Evolutionary conservation across 2,113 vertebrate genomes (phyloP), one percentile per base, ranked within the genome.

Genomic region (Lates calcarifer): DNA sequence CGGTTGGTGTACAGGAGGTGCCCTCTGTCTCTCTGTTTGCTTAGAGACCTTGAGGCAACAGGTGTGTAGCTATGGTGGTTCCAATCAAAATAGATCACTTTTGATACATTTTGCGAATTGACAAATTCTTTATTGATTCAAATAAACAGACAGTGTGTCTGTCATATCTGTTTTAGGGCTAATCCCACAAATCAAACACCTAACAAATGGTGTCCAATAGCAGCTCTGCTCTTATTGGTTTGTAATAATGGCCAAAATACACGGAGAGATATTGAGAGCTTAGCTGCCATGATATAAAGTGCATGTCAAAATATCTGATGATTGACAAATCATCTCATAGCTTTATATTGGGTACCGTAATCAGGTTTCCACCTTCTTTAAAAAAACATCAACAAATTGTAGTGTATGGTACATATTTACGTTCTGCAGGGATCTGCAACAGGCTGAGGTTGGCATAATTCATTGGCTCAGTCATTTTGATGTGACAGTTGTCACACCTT

Each of bases 401-500:
- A n/a, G n/a, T n/a, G n/a, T n/a, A n/a, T n/a, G n/a, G 56, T 49
- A n/a, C 39, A 56, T 33, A 18, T 55, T 77, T 55, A 57, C 37
- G 17, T 18, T 29, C 13, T 75, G 35, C 24, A 24, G n/a, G 53
- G 57, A 31, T 68, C 39, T 20, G 29, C 43, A 37, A 5, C 18
- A 57, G 24, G 39, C 51, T 24, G 74, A 66, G 39, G 56, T 68
- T 77, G 41, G 35, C 56, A 22, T 75, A 57, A 49, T 55, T 79
- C 73, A 26, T 47, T 39, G 37, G 57, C 41, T 76, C 33, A 65
- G 31, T 83, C 61, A 80, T 81, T 49, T 49, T 15, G 15, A 84
- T 72, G 39, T 35, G 55, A 60, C 45, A 20, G 26, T 29, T 74
- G 64, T 79, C 55, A 65, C 80, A 81, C 78, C 60, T 85, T 80